Evolutionary conservation across 2,797 vertebrate species (phyloP).

Genomic region (Coreius guichenoti): DNA sequence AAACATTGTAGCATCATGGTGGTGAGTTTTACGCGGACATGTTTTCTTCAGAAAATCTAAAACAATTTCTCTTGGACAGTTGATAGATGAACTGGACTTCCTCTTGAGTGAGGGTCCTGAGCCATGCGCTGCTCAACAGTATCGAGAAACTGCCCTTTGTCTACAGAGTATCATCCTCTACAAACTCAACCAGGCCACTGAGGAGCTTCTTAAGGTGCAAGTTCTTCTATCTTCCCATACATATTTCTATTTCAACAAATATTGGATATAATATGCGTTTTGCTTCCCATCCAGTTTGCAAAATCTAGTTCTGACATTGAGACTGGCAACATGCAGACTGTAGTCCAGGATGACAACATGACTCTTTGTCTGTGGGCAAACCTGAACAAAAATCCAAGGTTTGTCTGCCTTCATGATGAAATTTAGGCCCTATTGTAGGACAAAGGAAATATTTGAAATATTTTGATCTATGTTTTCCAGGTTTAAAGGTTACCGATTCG

Average conservation of each 20-base stretch:
- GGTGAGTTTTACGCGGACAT: neutral
- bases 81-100: conserved; percentile 83
- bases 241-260: neutral
- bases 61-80: conserved; percentile 69
- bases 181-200: conserved; percentile 80
- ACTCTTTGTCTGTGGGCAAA: conserved; percentile 93
- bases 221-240: neutral
- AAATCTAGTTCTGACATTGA: conserved; percentile 79
- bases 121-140: conserved; percentile 62
- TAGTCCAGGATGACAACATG: conserved; percentile 78
- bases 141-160: conserved; percentile 75
- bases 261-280: neutral
- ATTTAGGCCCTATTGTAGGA: neutral
- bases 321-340: conserved; percentile 89
- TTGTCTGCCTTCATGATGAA: conserved; percentile 9
- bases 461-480: conserved; percentile 71
- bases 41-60: neutral
- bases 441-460: neutral
- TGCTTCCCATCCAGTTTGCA: conserved; percentile 72
- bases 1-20: neutral
- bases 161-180: conserved; percentile 80
- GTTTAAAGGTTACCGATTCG: conserved; percentile 80
- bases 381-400: conserved; percentile 89
- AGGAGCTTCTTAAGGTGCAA: conserved; percentile 85
- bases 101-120: conserved; percentile 74